Conservation (phyloP, 2,888 invertebrate genomes). For the Andrena camellia region DNA sequence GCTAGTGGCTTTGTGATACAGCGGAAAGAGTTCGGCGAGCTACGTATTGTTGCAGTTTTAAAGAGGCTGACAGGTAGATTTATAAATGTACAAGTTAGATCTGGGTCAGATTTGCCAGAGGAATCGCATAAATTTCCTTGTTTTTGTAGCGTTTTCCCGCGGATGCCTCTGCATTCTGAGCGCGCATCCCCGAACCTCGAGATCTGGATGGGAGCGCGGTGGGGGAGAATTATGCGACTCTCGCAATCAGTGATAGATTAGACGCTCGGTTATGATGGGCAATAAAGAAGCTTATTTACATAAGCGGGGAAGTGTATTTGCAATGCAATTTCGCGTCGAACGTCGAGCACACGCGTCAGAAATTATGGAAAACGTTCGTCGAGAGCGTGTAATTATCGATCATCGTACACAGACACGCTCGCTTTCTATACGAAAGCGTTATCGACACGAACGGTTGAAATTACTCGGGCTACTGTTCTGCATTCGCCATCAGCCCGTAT, state of each 20-base stretch:
- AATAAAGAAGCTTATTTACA: slow-evolving; percentile 14
- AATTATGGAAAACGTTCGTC: slow-evolving; percentile 3
- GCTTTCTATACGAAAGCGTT: slow-evolving; percentile 19
- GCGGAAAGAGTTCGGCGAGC: too few species aligned
- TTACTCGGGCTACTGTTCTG: background rate
- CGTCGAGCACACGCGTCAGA: background rate
- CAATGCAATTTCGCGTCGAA: slow-evolving; percentile 11
- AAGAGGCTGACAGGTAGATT: background rate
- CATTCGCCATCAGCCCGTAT: slow-evolving; percentile 18
- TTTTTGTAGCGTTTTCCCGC: slow-evolving; percentile 9
- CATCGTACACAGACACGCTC: background rate
- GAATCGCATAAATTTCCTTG: background rate
- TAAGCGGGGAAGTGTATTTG: background rate
- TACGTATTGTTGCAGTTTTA: background rate
- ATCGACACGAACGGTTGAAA: slow-evolving; percentile 23
- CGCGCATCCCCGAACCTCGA: background rate
- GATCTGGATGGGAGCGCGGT: background rate
- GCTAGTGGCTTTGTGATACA: too few species aligned
- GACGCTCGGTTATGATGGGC: background rate
- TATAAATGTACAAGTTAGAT: slow-evolving; percentile 9
- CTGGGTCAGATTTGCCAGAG: background rate
- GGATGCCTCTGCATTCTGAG: slow-evolving; percentile 7
- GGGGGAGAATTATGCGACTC: background rate
- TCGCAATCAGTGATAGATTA: slow-evolving; percentile 12
- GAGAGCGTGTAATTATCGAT: slow-evolving; percentile 23